These are phyloP conservation scores for Jordanella pulchra DNA, from an alignment of 2,797 vertebrate species.

Conservation along the genomic window DNA sequence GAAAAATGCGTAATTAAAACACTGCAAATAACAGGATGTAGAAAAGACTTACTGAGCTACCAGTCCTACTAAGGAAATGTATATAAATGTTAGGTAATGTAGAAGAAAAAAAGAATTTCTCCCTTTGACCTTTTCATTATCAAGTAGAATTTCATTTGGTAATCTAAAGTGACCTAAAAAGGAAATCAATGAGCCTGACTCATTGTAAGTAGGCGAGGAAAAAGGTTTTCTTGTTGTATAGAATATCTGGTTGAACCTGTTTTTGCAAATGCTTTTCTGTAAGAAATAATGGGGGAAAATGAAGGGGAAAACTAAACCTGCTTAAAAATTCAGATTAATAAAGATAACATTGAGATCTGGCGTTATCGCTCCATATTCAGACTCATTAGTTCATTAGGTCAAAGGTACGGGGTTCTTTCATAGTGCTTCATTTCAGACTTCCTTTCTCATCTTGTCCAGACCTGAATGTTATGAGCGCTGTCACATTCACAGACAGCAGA, in stretches of 20 bases:
- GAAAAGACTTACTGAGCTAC: no score
- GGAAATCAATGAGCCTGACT: background rate
- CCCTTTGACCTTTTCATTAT: background rate
- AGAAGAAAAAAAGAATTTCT: background rate
- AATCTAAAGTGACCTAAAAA: background rate
- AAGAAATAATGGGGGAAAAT: background rate
- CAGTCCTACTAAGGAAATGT: background rate
- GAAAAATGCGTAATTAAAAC: no score
- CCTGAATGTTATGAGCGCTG: conserved; percentile 73
- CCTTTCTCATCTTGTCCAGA: conserved; percentile 45
- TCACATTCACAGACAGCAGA: conserved; percentile 72
- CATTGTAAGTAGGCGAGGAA: no score
- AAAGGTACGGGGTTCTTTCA: conserved; percentile 57
- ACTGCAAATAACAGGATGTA: no score
- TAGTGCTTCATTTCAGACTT: conserved; percentile 14
- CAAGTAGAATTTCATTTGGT: background rate
- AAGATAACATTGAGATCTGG: background rate
- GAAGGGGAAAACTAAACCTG: background rate
- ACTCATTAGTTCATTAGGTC: conserved; percentile 52
- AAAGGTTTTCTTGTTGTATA: background rate
- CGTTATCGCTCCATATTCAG: conserved; percentile 13
- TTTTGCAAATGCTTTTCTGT: background rate
- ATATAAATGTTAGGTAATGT: background rate
- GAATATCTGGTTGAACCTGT: background rate
- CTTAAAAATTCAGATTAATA: background rate